Percentiles rank a stretch among this genome's conserved stretches.
phyloP scores from a whole-genome alignment of 1,140 invertebrate genomes.

The Eciton burchellii region DNA sequence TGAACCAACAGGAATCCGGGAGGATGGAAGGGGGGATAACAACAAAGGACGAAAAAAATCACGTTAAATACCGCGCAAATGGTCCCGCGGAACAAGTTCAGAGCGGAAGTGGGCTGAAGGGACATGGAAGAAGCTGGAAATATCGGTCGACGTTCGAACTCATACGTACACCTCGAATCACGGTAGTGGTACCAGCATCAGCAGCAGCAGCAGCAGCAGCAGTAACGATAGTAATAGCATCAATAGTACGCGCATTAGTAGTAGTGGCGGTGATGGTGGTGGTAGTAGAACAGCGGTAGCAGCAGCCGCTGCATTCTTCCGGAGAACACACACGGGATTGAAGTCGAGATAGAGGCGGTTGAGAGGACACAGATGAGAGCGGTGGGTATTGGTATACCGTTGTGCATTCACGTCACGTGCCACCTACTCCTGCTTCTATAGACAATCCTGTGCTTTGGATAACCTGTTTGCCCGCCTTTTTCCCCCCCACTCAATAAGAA shows the following conservation, averaged over 20 bases:
- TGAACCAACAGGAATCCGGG: neutral
- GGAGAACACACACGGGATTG: conserved; percentile 10
- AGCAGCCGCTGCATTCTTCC: conserved; percentile 53
- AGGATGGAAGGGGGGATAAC: conserved; percentile 25
- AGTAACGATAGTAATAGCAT: neutral
- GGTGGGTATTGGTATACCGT: conserved; percentile 30
- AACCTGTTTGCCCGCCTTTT: conserved; percentile 69
- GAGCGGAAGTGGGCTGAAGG: conserved; percentile 8
- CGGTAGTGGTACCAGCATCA: neutral
- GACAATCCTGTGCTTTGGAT: conserved; percentile 69
- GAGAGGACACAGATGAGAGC: conserved; percentile 47
- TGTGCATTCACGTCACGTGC: conserved; percentile 77
- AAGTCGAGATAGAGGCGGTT: conserved; percentile 41
- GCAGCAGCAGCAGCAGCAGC: neutral
- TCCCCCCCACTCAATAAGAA: conserved; percentile 60
- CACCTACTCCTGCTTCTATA: conserved; percentile 65
- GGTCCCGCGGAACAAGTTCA: conserved; percentile 39
- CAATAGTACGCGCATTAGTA: neutral
- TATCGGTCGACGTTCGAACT: conserved; percentile 54
- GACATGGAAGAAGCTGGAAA: conserved; percentile 44
- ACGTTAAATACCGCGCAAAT: conserved; percentile 52
- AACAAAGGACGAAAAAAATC: conserved; percentile 56
- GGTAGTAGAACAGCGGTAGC: neutral
- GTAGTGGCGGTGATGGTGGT: no score
- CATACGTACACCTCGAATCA: conserved; percentile 24